Evolutionary conservation across 2,113 vertebrate species (phyloP), one percentile per base, ranked within the genome.

Genomic region (Setophaga petechia): DNA sequence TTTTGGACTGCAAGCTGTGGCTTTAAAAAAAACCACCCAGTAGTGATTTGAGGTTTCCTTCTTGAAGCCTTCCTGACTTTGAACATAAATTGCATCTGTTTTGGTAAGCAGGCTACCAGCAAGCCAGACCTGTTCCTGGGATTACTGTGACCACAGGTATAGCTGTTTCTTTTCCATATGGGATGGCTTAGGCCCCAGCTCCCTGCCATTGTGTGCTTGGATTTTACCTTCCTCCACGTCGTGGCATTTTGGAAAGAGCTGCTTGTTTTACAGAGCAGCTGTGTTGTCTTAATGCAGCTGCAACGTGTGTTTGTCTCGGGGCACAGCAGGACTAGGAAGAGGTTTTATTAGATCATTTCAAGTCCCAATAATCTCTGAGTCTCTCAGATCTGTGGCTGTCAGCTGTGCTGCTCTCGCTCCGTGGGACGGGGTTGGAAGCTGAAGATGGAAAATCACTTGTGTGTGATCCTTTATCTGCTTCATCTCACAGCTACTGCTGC

Each of bases 281-380:
- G 88, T 55, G 68, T 73, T 93, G 87, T 76, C 91, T 87, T 84
- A 71, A 55, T 25, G 61, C 86, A 84, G 76, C 93, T 57, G 80
- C 25, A 75, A 81, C 2, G n/a, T 30, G 61, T 95, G 84, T 91
- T 95, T 96, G 93, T 87, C 83, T 81, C n/a, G 73, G 89, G 91
- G 92, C 76, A 87, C 84, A 80, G 90, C 59, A 72, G 79, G 82
- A 61, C 89, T 15, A 44, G 91, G 44, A 81, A 89, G 91, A 81
- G 76, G 86, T 94, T 97, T 96, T 81, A 93, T 94, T 46, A 91
- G 84, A 57, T 96, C 83, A 10, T 65, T 90, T 87, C 86, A 84
- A 90, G 68, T 68, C 68, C 79, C 72, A 63, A 10, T 75, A 89
- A 92, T 72, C 91, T 74, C 73, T 0, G 43, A 81, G 76, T 33